These are phyloP conservation scores for Melanargia galathea DNA, from an alignment of 2,888 invertebrate species.

Conservation along the genomic window DNA sequence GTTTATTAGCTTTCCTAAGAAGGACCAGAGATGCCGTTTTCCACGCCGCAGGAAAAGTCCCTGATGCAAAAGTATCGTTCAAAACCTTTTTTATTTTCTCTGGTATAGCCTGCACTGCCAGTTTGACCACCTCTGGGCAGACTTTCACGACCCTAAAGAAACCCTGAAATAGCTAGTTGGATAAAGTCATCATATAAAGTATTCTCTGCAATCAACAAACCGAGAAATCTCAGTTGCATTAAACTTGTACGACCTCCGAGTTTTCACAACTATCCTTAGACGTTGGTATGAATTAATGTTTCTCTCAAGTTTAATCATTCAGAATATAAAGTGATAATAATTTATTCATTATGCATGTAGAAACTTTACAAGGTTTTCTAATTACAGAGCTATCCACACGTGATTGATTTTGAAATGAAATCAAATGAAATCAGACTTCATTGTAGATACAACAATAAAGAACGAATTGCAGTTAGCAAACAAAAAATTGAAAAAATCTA, in stretches of 20 bases:
- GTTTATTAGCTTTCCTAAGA: no score
- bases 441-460: no score
- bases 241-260: slow-evolving; percentile 29
- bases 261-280: slow-evolving; percentile 1
- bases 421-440: no score
- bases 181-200: slow-evolving; percentile 23
- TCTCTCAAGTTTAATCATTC: background rate
- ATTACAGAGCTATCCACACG: background rate
- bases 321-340: background rate
- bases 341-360: background rate
- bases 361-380: background rate
- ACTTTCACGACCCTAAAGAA: background rate
- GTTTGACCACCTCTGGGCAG: no score
- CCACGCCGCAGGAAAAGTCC: no score
- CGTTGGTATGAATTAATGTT: slow-evolving; percentile 5
- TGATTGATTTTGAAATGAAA: no score
- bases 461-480: no score
- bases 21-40: no score
- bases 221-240: slow-evolving; percentile 31
- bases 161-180: background rate
- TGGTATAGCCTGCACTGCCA: no score
- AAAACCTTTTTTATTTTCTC: no score
- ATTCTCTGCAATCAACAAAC: slow-evolving; percentile 34
- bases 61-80: no score
- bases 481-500: no score